Evolutionary conservation across 2,888 invertebrate genomes (phyloP).

Genomic region (Leucozona laternaria): DNA sequence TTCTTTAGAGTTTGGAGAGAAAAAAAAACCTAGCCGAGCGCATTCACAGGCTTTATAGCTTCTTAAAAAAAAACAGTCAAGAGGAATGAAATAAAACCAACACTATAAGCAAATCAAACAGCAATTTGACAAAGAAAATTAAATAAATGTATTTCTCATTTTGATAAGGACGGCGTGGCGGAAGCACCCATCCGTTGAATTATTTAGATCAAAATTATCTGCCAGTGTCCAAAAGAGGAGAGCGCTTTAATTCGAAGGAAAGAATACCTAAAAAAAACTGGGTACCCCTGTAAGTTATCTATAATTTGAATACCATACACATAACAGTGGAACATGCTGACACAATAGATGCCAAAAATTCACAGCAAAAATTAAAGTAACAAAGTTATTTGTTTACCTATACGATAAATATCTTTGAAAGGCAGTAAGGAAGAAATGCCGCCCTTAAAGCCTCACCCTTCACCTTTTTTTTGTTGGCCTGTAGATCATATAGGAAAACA

Average conservation of each 20-base stretch:
- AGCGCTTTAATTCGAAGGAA: not conserved
- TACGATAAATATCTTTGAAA: no score
- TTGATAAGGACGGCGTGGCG: constrained; percentile 22
- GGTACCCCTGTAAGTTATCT: not conserved
- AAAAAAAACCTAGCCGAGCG: not conserved
- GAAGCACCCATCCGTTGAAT: constrained; percentile 48
- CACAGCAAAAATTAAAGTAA: no score
- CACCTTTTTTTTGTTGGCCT: no score
- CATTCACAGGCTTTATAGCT: not conserved
- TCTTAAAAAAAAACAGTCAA: constrained; percentile 27
- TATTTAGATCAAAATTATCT: constrained; percentile 32
- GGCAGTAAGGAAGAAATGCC: no score
- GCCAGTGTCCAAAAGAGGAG: not conserved
- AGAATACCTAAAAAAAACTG: not conserved
- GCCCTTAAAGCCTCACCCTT: no score
- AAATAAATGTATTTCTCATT: constrained; percentile 21
- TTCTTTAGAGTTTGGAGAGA: not conserved
- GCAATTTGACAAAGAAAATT: constrained; percentile 33
- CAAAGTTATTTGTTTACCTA: no score
- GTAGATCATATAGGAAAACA: no score
- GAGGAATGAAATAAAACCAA: constrained; percentile 33
- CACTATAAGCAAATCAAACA: constrained; percentile 29
- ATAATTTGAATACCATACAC: constrained; percentile 4
- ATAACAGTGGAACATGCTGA: not conserved
- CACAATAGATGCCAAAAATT: no score